Evolutionary conservation across 2,113 vertebrate species (phyloP).

Genomic region (Halichoerus grypus): DNA sequence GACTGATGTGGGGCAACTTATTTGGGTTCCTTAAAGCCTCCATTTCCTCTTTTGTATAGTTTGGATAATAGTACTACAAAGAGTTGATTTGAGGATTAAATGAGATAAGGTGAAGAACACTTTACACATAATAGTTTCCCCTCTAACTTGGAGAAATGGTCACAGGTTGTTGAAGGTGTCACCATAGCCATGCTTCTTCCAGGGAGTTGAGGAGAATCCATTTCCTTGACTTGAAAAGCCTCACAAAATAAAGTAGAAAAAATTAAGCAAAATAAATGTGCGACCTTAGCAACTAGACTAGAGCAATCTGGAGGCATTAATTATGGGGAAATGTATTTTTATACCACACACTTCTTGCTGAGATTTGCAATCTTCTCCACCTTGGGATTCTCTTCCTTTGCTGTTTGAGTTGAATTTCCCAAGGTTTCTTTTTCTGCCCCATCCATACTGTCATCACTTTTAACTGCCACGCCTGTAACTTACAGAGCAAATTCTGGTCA

Average conservation of each 20-base stretch:
- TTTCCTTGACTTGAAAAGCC: neutral
- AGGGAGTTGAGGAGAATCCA: neutral
- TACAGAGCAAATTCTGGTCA: neutral
- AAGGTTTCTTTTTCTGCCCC: neutral
- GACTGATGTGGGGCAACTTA: neutral
- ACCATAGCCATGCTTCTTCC: neutral
- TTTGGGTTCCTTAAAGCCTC: neutral
- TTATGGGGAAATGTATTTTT: neutral
- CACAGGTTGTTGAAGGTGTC: neutral
- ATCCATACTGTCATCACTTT: neutral
- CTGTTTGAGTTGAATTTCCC: neutral
- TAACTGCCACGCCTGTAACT: neutral
- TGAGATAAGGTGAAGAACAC: slow-evolving; percentile 21
- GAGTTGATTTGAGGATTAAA: neutral
- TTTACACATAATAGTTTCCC: neutral
- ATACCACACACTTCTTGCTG: neutral
- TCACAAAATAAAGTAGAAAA: neutral
- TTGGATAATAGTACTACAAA: neutral
- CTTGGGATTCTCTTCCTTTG: neutral
- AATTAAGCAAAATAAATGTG: slow-evolving; percentile 37
- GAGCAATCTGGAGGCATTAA: neutral
- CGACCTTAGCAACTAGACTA: neutral
- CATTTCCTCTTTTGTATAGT: slow-evolving; percentile 9
- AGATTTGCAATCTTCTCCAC: neutral
- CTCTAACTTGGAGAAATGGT: neutral